A percentile compares a stretch with the other conserved stretches of the same genome.
Conservation (phyloP, 2,888 invertebrate genomes). For the Andrena camellia region DNA sequence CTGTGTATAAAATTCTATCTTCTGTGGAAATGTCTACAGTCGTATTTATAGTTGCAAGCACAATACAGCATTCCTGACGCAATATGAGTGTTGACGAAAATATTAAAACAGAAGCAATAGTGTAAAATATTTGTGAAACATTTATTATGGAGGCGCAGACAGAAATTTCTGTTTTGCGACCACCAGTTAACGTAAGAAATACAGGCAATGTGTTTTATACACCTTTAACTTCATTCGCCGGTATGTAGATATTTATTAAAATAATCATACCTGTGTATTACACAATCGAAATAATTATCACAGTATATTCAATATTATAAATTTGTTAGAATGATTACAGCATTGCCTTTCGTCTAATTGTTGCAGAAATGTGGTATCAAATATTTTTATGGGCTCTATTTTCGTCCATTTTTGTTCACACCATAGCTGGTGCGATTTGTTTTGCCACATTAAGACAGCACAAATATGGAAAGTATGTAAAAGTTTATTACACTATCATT, state of each 20-base stretch:
- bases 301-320: neutral
- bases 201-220: constrained; percentile 73
- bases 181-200: constrained; percentile 65
- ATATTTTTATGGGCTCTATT: constrained; percentile 98
- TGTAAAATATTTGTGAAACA: constrained; percentile 28
- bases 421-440: constrained; percentile 95
- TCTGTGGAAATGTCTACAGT: constrained; percentile 1
- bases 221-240: constrained; percentile 80
- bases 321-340: neutral
- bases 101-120: constrained; percentile 1
- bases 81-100: neutral
- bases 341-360: constrained; percentile 75
- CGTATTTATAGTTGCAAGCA: constrained; percentile 13
- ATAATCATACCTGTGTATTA: neutral
- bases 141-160: constrained; percentile 61
- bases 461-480: constrained; percentile 91
- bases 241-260: constrained; percentile 66
- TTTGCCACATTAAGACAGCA: constrained; percentile 97
- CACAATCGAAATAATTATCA: neutral
- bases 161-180: constrained; percentile 54
- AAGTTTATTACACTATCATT: constrained; percentile 14
- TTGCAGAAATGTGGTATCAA: constrained; percentile 98
- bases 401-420: constrained; percentile 97
- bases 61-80: constrained; percentile 15
- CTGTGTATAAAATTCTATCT: constrained; percentile 13